phyloP scores from a whole-genome alignment of 2,113 vertebrate genomes.

The Xyrauchen texanus region DNA sequence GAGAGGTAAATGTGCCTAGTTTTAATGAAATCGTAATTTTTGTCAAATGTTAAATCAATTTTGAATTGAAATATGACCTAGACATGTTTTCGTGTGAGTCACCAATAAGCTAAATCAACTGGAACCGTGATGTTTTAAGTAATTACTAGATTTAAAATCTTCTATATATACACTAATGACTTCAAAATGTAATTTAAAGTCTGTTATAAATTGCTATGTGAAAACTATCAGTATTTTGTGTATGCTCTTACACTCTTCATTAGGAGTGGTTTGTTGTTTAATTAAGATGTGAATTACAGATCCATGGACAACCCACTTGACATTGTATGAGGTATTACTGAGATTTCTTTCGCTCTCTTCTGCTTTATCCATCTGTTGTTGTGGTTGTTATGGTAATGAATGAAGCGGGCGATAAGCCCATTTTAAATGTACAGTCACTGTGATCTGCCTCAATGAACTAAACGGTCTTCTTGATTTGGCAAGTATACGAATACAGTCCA shows the following conservation, averaged over 20 bases:
- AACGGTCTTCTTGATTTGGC: no score
- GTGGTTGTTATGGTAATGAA: conserved; percentile 52
- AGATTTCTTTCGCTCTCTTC: conserved; percentile 47
- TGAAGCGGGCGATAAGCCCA: conserved; percentile 27
- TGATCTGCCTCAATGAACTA: not conserved
- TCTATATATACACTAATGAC: not conserved
- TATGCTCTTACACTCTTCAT: conserved; percentile 15
- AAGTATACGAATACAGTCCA: not conserved
- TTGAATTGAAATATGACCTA: no score
- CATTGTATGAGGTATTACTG: conserved; percentile 45
- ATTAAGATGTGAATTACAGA: conserved; percentile 30
- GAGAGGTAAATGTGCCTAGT: no score
- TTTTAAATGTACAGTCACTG: conserved; percentile 32
- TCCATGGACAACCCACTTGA: conserved; percentile 41
- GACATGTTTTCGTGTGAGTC: no score
- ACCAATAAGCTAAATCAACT: no score
- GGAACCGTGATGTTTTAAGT: not conserved
- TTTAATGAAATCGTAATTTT: no score
- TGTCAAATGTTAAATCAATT: no score
- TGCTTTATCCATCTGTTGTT: conserved; percentile 45
- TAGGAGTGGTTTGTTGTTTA: conserved; percentile 11
- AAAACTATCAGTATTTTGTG: not conserved
- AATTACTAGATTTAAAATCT: not conserved
- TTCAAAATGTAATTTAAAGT: not conserved
- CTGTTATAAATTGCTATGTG: not conserved